phyloP scores from a whole-genome alignment of 2,888 invertebrate species.

The Scaptomyza reducta region DNA sequence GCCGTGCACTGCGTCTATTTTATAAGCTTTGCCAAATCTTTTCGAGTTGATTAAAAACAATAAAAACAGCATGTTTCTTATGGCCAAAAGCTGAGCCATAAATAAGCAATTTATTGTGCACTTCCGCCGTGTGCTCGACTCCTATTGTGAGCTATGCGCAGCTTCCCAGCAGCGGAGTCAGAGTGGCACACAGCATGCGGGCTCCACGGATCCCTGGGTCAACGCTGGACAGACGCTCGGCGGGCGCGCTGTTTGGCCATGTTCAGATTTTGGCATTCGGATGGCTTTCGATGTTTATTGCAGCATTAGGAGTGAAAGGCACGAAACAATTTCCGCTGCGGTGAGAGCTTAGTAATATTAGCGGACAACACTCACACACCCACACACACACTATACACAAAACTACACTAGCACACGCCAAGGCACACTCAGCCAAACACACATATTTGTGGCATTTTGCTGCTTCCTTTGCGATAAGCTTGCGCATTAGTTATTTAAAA shows the following conservation, averaged over 20 bases:
- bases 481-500: slow-evolving; percentile 54
- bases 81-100: slow-evolving; percentile 80
- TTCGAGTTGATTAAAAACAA: slow-evolving; percentile 82
- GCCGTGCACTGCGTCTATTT: slow-evolving; percentile 68
- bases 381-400: slow-evolving; percentile 6
- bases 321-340: slow-evolving; percentile 77
- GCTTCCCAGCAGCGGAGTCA: slow-evolving; percentile 15
- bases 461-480: slow-evolving; percentile 58
- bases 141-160: slow-evolving; percentile 55
- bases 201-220: slow-evolving; percentile 45
- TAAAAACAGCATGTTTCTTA: slow-evolving; percentile 80
- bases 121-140: slow-evolving; percentile 75
- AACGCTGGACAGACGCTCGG: slow-evolving; percentile 38
- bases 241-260: slow-evolving; percentile 19
- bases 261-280: slow-evolving; percentile 68
- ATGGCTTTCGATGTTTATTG: slow-evolving; percentile 78
- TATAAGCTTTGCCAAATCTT: slow-evolving; percentile 76
- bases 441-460: slow-evolving; percentile 63
- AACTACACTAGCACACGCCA: slow-evolving; percentile 14
- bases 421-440: slow-evolving; percentile 15
- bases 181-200: slow-evolving; percentile 56
- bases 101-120: slow-evolving; percentile 82
- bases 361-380: slow-evolving; percentile 46
- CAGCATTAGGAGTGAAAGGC: slow-evolving; percentile 77
- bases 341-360: slow-evolving; percentile 78